Evolutionary conservation across 1,140 invertebrate genomes (phyloP), one percentile per base, ranked within the genome.

Genomic region (Phortica variegata): DNA sequence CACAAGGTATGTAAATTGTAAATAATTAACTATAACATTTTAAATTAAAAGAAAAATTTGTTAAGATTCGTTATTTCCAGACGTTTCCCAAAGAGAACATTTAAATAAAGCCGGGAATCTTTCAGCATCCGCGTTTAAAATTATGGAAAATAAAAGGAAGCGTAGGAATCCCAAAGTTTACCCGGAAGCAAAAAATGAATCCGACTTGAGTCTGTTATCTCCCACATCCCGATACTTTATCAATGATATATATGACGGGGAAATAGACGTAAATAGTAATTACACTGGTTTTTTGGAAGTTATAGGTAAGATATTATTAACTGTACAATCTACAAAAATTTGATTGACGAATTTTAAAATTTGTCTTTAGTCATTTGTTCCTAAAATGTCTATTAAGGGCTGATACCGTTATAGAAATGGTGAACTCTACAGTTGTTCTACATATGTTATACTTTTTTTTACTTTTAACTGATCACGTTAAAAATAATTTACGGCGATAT

Each of bases 231-330:
- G n/a, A n/a, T n/a, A n/a, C 29, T 33, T 44, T 5, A 37, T 56
- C 51, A 29, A 71, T 51, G 76, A 55, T 63, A 79, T 79, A 2
- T 80, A 79, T 52, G 90, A 93, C 74, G 89, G 90, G 0, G 79
- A 78, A 34, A 78, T 93, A 20, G 87, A 91, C 61, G 80, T 84
- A 10, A 80, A 82, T 16, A 84, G 87, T 2, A 90, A 89, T 61
- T 93, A 93, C 54, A 91, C 89, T 1, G 84, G 86, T 17, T 92
- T 90, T 63, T 79, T 93, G 17, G 89, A 92, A 79, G 80, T 91
- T 34, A 85, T 89, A 56, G 84, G 88, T 90, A 77, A 31, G 44
- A 39, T n/a, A n/a, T n/a, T n/a, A n/a, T n/a, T n/a, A n/a, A n/a
- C n/a, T n/a, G n/a, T n/a, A n/a, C n/a, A n/a, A n/a, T n/a, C n/a